Conservation (phyloP, 1,140 invertebrate genomes). For the Zelostemma sp. region DNA sequence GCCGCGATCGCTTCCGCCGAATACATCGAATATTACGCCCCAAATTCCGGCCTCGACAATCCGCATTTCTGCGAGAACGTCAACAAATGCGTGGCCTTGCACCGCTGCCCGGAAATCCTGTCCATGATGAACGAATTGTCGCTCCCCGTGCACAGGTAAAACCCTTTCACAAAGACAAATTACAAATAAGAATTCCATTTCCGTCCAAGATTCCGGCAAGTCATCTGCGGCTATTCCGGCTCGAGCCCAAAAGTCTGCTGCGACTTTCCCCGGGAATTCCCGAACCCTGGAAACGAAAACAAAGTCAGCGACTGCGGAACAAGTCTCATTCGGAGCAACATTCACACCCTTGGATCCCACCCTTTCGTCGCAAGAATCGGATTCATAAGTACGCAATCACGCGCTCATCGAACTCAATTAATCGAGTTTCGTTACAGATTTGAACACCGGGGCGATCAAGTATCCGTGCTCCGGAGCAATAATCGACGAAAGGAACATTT, state of each 20-base stretch:
- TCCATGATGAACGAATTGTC: constrained; percentile 41
- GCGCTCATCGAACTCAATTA: no score
- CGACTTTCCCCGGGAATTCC: constrained; percentile 8
- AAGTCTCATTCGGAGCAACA: constrained; percentile 41
- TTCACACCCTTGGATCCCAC: constrained; percentile 43
- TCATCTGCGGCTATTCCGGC: constrained; percentile 52
- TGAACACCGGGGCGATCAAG: constrained; percentile 39
- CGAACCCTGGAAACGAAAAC: background rate
- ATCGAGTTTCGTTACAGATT: constrained; percentile 30
- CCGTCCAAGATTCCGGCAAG: constrained; percentile 58
- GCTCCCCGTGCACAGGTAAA: constrained; percentile 54
- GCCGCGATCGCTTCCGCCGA: constrained; percentile 1
- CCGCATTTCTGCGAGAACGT: constrained; percentile 42
- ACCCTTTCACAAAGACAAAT: no score
- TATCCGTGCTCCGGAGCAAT: constrained; percentile 56
- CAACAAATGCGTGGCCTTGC: constrained; percentile 43
- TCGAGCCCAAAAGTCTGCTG: constrained; percentile 52
- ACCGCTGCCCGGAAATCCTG: constrained; percentile 45
- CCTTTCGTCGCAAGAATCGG: constrained; percentile 56
- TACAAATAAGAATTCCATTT: no score
- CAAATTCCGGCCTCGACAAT: constrained; percentile 15
- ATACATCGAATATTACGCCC: constrained; percentile 18
- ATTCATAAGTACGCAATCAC: constrained; percentile 51
- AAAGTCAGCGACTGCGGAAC: constrained; percentile 42
- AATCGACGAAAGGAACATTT: constrained; percentile 49